Percentiles rank a stretch among this genome's conserved stretches.
phyloP scores from a whole-genome alignment of 2,797 vertebrate species.

The Hephaestus fuliginosus region DNA sequence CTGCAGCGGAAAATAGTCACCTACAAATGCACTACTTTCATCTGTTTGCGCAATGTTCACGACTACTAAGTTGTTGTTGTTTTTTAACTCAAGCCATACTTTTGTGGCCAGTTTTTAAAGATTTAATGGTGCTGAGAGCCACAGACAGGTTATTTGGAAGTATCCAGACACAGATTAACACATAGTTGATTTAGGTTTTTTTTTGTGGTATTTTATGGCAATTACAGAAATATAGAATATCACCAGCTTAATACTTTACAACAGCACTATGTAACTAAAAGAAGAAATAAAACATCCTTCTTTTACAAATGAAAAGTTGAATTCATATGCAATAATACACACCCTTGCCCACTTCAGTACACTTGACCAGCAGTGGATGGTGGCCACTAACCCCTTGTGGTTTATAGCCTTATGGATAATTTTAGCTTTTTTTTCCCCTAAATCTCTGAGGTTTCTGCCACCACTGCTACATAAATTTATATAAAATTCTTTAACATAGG shows the following conservation, averaged over 20 bases:
- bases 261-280: background rate
- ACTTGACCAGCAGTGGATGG: background rate
- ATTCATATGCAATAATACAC: slow-evolving; percentile 5
- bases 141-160: background rate
- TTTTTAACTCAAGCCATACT: background rate
- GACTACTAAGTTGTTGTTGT: too few relatives aligned
- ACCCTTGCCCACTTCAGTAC: background rate
- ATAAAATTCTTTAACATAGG: background rate
- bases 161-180: background rate
- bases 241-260: background rate
- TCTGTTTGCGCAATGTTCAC: background rate
- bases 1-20: background rate
- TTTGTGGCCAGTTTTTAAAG: background rate
- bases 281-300: background rate
- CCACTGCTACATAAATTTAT: background rate
- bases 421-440: background rate
- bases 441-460: slow-evolving; percentile 11
- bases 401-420: background rate
- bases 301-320: background rate
- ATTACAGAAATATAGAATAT: background rate
- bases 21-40: background rate
- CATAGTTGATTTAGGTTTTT: background rate
- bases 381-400: background rate
- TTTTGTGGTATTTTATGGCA: background rate
- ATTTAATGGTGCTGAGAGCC: background rate